These are phyloP conservation scores for Galerucella calmariensis DNA, from an alignment of 2,888 invertebrate genomes.

Conservation along the genomic window DNA sequence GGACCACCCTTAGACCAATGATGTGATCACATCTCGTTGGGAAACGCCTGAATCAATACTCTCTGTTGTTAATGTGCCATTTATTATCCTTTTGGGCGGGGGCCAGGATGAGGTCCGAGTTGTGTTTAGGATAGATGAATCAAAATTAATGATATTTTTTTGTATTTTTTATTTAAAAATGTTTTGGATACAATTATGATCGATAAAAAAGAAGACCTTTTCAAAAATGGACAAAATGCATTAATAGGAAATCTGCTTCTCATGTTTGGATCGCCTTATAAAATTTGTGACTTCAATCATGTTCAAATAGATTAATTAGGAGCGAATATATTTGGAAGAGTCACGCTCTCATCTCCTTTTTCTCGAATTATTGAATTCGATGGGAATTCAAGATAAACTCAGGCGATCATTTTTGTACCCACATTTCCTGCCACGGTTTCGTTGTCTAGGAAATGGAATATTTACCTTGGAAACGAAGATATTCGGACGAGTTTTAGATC, in stretches of 20 bases:
- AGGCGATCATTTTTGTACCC: slow-evolving; percentile 3
- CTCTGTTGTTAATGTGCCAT: slow-evolving; percentile 48
- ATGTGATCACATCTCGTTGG: slow-evolving; percentile 32
- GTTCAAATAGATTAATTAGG: neutral
- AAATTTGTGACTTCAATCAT: too few species aligned
- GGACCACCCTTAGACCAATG: slow-evolving; percentile 56
- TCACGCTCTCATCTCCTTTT: neutral
- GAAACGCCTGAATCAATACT: slow-evolving; percentile 56
- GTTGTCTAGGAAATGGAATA: slow-evolving; percentile 46
- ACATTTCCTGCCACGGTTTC: slow-evolving; percentile 24
- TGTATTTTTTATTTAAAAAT: too few species aligned
- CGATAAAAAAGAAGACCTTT: too few species aligned
- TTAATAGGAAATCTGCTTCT: too few species aligned
- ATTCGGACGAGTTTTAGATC: slow-evolving; percentile 12
- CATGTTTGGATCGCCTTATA: too few species aligned
- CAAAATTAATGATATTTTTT: neutral
- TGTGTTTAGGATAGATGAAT: neutral
- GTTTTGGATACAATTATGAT: too few species aligned
- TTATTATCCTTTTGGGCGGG: slow-evolving; percentile 46
- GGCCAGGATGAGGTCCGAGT: slow-evolving; percentile 8
- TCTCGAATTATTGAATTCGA: neutral
- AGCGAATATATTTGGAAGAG: neutral
- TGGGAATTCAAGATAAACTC: slow-evolving; percentile 2
- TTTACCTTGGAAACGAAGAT: slow-evolving; percentile 46
- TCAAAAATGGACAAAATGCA: too few species aligned